A percentile compares a stretch with the other conserved stretches of the same genome.
Evolutionary conservation across 2,113 vertebrate species (phyloP).

Genomic region (Entelurus aequoreus): DNA sequence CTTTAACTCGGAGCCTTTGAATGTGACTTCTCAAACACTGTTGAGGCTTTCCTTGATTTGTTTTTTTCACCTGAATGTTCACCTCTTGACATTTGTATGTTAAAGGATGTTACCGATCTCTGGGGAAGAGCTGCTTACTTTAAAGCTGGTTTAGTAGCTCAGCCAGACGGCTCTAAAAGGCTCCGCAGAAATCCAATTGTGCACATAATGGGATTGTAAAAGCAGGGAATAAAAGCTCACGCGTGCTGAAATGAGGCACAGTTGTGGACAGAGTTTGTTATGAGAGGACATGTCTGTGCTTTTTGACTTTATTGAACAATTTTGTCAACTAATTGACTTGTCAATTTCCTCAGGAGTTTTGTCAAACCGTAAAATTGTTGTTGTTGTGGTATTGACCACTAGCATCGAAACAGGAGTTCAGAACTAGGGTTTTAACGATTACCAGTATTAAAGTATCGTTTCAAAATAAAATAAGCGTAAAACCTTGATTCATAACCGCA

Average conservation of each 20-base stretch:
- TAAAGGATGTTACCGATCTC: conserved; percentile 47
- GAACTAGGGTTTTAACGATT: too few relatives aligned
- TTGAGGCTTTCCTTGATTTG: not conserved
- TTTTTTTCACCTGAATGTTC: not conserved
- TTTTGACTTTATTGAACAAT: not conserved
- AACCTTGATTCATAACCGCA: too few relatives aligned
- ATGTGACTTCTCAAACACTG: not conserved
- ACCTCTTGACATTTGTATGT: conserved; percentile 10
- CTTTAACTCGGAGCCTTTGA: not conserved
- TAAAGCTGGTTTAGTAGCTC: conserved; percentile 72
- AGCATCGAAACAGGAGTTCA: too few relatives aligned
- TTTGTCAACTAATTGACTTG: not conserved
- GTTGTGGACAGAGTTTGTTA: not conserved
- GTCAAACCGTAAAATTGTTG: not conserved
- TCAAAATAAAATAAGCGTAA: too few relatives aligned
- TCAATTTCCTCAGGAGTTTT: not conserved
- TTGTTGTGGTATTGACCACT: not conserved
- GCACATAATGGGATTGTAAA: conserved; percentile 69
- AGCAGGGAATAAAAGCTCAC: conserved; percentile 40
- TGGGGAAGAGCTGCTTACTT: conserved; percentile 65
- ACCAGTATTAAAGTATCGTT: too few relatives aligned
- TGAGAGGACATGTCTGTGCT: not conserved
- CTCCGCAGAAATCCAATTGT: conserved; percentile 72
- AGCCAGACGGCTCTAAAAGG: conserved; percentile 69
- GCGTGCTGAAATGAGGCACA: not conserved